Conservation (phyloP, 2,797 vertebrate species). For the Eleutherodactylus coqui region DNA sequence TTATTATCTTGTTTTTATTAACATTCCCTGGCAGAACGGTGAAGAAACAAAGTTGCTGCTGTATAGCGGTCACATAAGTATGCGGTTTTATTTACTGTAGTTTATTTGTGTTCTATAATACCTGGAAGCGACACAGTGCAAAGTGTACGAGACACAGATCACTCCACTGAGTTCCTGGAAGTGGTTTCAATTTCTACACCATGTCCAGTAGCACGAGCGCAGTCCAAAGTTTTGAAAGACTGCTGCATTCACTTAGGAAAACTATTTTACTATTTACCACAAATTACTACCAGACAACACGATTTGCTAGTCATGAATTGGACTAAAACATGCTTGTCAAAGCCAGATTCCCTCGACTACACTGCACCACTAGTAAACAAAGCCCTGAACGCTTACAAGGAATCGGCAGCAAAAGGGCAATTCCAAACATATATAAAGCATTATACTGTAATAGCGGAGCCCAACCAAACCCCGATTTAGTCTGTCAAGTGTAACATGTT, state of each 20-base stretch:
- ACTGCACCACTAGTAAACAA: slow-evolving; percentile 44
- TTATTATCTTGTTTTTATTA: too few relatives aligned
- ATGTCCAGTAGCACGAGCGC: slow-evolving; percentile 12
- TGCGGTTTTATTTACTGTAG: background rate
- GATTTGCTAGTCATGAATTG: slow-evolving; percentile 48
- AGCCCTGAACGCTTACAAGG: slow-evolving; percentile 23
- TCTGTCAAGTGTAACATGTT: background rate
- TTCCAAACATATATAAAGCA: background rate
- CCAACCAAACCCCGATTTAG: background rate
- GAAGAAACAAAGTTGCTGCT: too few relatives aligned
- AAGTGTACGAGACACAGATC: background rate
- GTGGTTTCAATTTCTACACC: slow-evolving; percentile 30
- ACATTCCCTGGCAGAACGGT: too few relatives aligned
- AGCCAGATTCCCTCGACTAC: slow-evolving; percentile 46
- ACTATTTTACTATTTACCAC: slow-evolving; percentile 52
- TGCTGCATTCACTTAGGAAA: slow-evolving; percentile 45
- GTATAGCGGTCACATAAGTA: too few relatives aligned
- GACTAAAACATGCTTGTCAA: slow-evolving; percentile 38
- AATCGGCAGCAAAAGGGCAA: slow-evolving; percentile 2
- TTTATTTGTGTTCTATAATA: background rate
- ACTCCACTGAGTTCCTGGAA: background rate
- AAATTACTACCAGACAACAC: slow-evolving; percentile 55
- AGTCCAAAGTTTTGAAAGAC: slow-evolving; percentile 44
- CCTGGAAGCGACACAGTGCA: slow-evolving; percentile 9
- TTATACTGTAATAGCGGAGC: background rate